These are phyloP conservation scores for Cataglyphis hispanica DNA, from an alignment of 1,140 invertebrate genomes.

Conservation along the genomic window DNA sequence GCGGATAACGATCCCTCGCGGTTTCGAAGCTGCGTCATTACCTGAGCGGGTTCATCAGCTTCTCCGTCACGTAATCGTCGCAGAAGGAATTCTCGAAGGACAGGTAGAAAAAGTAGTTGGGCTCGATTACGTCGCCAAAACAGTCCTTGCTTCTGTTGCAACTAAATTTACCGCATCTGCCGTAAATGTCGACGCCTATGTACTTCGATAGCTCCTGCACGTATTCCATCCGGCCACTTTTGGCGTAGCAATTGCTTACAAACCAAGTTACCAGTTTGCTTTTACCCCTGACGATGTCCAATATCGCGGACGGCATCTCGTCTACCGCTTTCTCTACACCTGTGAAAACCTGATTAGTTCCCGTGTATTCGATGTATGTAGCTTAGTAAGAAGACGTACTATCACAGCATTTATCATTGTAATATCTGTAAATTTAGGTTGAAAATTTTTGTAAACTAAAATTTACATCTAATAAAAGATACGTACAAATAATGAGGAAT, in stretches of 20 bases:
- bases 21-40: constrained; percentile 64
- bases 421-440: not conserved
- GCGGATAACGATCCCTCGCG: constrained; percentile 9
- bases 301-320: not conserved
- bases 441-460: constrained; percentile 5
- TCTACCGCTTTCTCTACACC: constrained; percentile 53
- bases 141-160: constrained; percentile 83
- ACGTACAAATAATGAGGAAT: not conserved
- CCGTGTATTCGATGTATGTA: not conserved
- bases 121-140: constrained; percentile 82
- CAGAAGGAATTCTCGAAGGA: constrained; percentile 90
- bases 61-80: constrained; percentile 89
- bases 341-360: constrained; percentile 44
- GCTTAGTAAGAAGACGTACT: too few species aligned
- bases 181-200: constrained; percentile 90
- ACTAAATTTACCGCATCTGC: constrained; percentile 87
- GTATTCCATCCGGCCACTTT: constrained; percentile 87
- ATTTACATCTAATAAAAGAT: not conserved
- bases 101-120: constrained; percentile 90
- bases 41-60: constrained; percentile 86
- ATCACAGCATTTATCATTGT: not conserved
- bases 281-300: constrained; percentile 70
- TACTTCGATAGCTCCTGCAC: constrained; percentile 87
- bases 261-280: constrained; percentile 88
- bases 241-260: constrained; percentile 88